phyloP scores from a whole-genome alignment of 2,888 invertebrate genomes.

The Caenorhabditis becei region DNA sequence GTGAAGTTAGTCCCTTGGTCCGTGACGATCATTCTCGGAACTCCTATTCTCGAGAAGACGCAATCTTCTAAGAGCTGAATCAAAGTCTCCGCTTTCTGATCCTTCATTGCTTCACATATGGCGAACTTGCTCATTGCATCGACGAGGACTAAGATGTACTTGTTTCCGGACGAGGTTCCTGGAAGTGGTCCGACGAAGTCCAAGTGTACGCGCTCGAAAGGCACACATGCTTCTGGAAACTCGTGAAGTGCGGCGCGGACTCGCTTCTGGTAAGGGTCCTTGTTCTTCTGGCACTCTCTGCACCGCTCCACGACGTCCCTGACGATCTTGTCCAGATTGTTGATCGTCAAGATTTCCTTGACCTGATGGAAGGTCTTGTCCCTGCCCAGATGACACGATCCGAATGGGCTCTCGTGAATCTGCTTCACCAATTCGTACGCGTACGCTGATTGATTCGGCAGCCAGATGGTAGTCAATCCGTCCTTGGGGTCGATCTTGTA shows the following conservation, averaged over 20 bases:
- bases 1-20: conserved; percentile 40
- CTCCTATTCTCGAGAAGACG: conserved; percentile 19
- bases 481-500: too few relatives aligned
- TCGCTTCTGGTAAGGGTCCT: not conserved
- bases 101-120: conserved; percentile 15
- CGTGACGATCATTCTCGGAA: conserved; percentile 19
- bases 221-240: conserved; percentile 13
- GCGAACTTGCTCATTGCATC: conserved; percentile 43
- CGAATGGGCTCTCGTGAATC: too few relatives aligned
- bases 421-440: too few relatives aligned
- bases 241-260: not conserved
- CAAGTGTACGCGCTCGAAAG: conserved; percentile 47
- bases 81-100: conserved; percentile 3
- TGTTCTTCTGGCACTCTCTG: conserved; percentile 10
- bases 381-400: not conserved
- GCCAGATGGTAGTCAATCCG: too few relatives aligned
- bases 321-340: not conserved
- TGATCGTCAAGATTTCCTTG: too few relatives aligned
- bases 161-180: conserved; percentile 36
- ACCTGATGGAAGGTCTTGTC: not conserved
- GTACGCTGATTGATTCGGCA: too few relatives aligned
- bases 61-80: conserved; percentile 7
- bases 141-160: conserved; percentile 23
- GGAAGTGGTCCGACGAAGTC: conserved; percentile 59
- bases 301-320: conserved; percentile 2